These are phyloP conservation scores for Epizoanthus fatuus DNA, from an alignment of 92 coral and sea anemone genomes.

Conservation along the genomic window DNA sequence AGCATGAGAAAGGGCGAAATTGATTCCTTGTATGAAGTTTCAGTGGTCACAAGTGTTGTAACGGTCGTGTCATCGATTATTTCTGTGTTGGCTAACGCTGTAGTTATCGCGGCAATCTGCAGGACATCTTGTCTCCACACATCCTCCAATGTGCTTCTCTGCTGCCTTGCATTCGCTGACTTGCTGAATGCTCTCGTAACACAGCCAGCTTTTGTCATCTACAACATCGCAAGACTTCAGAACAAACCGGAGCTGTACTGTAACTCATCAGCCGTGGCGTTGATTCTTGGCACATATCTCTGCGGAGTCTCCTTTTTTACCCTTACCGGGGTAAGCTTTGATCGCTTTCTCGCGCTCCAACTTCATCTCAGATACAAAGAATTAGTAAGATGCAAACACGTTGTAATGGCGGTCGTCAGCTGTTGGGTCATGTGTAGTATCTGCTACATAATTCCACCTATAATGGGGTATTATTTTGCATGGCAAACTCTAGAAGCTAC, in stretches of 20 bases:
- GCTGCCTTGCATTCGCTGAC: constrained; percentile 31
- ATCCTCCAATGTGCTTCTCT: constrained; percentile 15
- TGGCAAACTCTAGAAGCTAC: constrained; percentile 5
- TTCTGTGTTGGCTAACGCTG: constrained; percentile 4
- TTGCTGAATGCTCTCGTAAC: constrained; percentile 15
- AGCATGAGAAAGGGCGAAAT: constrained; percentile 1
- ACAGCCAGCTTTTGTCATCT: constrained; percentile 27
- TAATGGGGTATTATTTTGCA: constrained; percentile 4
- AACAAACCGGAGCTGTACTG: not conserved
- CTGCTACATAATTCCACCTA: constrained; percentile 11
- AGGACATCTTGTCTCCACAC: constrained; percentile 1
- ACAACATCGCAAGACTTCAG: constrained; percentile 21
- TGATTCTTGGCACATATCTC: not conserved
- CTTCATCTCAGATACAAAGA: constrained; percentile 22
- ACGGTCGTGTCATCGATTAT: not conserved
- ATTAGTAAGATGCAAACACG: not conserved
- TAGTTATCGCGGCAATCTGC: constrained; percentile 10
- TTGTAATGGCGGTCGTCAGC: constrained; percentile 13
- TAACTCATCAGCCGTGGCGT: constrained; percentile 11
- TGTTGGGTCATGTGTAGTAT: not conserved
- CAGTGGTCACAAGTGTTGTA: not conserved
- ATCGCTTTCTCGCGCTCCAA: constrained; percentile 14
- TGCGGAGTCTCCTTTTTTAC: constrained; percentile 24
- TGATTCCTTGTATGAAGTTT: not conserved
- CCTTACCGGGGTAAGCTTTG: not conserved